These are phyloP conservation scores for Zaprionus tsacasi DNA, from an alignment of 1,140 invertebrate genomes.

Conservation along the genomic window DNA sequence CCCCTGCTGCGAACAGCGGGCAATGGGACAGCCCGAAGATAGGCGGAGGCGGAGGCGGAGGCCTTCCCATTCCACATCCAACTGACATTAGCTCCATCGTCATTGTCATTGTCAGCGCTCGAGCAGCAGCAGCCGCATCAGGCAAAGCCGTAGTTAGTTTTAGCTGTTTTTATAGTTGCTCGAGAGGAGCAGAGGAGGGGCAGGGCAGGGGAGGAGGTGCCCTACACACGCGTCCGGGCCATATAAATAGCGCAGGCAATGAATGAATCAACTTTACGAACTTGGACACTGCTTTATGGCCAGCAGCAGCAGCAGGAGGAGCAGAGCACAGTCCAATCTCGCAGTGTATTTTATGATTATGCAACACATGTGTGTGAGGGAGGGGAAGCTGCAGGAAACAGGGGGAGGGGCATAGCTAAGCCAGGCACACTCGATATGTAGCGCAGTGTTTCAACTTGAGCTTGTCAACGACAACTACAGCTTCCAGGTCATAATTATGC, in stretches of 20 bases:
- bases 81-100: conserved; percentile 58
- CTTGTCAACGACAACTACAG: conserved; percentile 74
- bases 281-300: conserved; percentile 69
- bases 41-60: not conserved
- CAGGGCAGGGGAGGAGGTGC: not conserved
- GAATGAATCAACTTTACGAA: conserved; percentile 81
- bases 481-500: conserved; percentile 74
- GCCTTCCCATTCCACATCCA: not conserved
- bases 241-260: conserved; percentile 75
- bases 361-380: conserved; percentile 7
- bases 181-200: not conserved
- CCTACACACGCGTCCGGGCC: conserved; percentile 41
- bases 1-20: conserved; percentile 15
- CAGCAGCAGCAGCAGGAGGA: not conserved
- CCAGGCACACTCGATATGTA: conserved; percentile 73
- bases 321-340: conserved; percentile 31
- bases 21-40: not conserved
- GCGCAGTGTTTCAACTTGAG: conserved; percentile 59
- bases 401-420: not conserved
- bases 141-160: conserved; percentile 26
- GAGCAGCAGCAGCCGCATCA: conserved; percentile 2
- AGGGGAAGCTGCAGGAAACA: not conserved
- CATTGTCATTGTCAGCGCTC: conserved; percentile 60
- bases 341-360: conserved; percentile 47
- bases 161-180: conserved; percentile 41